Conservation (phyloP, 1,140 invertebrate species). For the Halictus rubicundus region DNA sequence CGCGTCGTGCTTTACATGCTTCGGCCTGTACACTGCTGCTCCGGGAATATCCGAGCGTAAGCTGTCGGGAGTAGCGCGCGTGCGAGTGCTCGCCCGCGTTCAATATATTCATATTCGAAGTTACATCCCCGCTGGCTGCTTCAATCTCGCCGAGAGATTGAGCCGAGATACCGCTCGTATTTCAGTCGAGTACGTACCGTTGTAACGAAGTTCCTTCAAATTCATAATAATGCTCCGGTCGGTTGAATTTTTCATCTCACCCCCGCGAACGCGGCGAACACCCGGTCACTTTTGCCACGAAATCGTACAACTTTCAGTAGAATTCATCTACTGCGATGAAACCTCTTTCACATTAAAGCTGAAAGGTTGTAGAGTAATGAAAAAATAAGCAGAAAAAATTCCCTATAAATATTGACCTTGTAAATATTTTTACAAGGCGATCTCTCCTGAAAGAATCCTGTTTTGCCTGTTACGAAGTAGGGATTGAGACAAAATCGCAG, state of each 20-base stretch:
- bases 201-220: constrained; percentile 16
- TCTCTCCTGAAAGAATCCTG: no score
- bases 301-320: no score
- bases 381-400: no score
- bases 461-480: no score
- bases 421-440: background rate
- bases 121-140: constrained; percentile 15
- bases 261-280: no score
- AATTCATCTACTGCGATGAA: no score
- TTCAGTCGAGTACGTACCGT: background rate
- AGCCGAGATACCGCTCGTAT: background rate
- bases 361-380: no score
- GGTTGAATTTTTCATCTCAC: background rate
- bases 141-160: constrained; percentile 33
- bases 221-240: background rate
- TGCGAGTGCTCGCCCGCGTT: background rate
- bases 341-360: no score
- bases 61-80: background rate
- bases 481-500: background rate
- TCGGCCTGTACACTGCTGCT: background rate
- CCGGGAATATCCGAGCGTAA: background rate
- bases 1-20: background rate
- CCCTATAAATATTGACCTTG: no score
- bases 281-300: no score
- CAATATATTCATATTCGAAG: constrained; percentile 45